Evolutionary conservation across 2,113 vertebrate genomes (phyloP).

Genomic region (Heloderma charlesbogerti): DNA sequence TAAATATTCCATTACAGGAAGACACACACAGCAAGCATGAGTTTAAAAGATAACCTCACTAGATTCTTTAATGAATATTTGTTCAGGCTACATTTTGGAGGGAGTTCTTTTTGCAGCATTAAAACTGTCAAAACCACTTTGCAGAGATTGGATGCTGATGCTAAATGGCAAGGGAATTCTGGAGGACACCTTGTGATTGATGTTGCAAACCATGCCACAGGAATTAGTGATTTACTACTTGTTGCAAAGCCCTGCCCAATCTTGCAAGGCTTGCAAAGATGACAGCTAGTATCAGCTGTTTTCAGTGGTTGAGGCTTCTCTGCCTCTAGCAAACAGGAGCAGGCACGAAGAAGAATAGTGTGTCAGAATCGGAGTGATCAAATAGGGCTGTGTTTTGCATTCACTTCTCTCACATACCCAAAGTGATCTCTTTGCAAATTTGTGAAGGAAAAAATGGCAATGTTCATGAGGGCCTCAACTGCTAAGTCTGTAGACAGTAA

Average conservation of each 20-base stretch:
- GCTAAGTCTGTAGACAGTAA: background rate
- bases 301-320: background rate
- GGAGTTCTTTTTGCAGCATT: slow-evolving; percentile 4
- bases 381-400: background rate
- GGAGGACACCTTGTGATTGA: slow-evolving; percentile 16
- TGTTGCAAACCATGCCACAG: slow-evolving; percentile 10
- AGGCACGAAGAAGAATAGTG: background rate
- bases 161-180: slow-evolving; percentile 21
- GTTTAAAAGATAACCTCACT: background rate
- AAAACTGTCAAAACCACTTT: slow-evolving; percentile 28
- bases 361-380: slow-evolving; percentile 7
- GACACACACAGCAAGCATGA: background rate
- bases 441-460: background rate
- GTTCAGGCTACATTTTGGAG: background rate
- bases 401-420: background rate
- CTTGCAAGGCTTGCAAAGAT: background rate
- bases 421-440: background rate
- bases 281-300: background rate
- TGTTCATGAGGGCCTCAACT: background rate
- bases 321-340: background rate
- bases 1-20: slow-evolving; percentile 9
- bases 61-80: background rate
- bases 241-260: background rate
- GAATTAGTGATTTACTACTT: slow-evolving; percentile 15
- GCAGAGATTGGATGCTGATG: slow-evolving; percentile 12